Base-by-base conservation (phyloP, 2,888 invertebrate species). In the Drosophila melanosoma region DNA sequence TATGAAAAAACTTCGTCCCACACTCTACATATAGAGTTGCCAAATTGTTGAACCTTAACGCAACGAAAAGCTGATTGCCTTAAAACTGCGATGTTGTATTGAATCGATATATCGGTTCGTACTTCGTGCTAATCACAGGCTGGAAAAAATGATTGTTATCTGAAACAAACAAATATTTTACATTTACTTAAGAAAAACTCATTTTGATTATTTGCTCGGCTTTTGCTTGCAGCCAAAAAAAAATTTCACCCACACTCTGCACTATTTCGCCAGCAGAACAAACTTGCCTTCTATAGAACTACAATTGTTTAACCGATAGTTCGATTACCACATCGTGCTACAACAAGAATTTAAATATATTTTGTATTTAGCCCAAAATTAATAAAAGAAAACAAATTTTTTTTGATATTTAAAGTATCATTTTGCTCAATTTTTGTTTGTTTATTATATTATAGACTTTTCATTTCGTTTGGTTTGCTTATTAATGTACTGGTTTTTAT, bases 391-490 rank as follows among this genome's bases (percentile, higher is more conserved):
- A 81, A 49, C 51, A 12, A 4, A 0, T 12, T 8, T 3, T 48
- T n/a, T 1, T 67, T 62, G 67, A 69, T 85, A 64, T 74, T 88
- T 67, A 83, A 82, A 85, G 90, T 83, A 89, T 90, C 67, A 66
- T 89, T 83, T 89, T 83, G 65, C 51, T 83, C 57, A 79, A 65
- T 83, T 82, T 79, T 45, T 68, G 45, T 45, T 45, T 23, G 45
- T 79, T 61, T 83, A 87, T 81, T 83, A 74, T 85, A 83, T 87
- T 74, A 74, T 87, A 83, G 84, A 90, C 81, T 83, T 78, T 83
- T 51, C 67, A 86, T 87, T 81, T 89, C 78, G 89, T 81, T 71
- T 71, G 53, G 65, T 82, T 86, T 76, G 59, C 87, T 88, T 84
- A 88, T 53, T 52, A 49, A 52, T 58, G 54, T 82, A 82, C 42